A percentile compares a stretch with the other conserved stretches of the same genome.
Conservation (phyloP, 2,797 vertebrate species). For the Poeciliopsis infans region DNA sequence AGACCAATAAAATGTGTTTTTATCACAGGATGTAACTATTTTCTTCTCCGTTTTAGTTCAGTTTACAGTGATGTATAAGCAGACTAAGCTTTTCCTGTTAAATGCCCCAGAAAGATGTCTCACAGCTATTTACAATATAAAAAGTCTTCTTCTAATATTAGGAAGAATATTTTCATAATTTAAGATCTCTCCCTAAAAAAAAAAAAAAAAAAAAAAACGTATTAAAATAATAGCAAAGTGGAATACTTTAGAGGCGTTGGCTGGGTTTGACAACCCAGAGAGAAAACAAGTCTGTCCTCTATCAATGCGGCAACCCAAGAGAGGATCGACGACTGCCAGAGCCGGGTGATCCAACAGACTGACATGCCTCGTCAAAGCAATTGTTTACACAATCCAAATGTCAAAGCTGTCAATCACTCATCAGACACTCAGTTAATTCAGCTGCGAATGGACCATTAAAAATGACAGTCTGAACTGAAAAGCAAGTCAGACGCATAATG, state of each 20-base stretch:
- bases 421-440: slow-evolving; percentile 59
- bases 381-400: slow-evolving; percentile 67
- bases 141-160: not conserved
- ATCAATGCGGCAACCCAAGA: slow-evolving; percentile 36
- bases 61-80: not conserved
- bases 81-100: not conserved
- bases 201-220: not conserved
- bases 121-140: not conserved
- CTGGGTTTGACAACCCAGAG: slow-evolving; percentile 28
- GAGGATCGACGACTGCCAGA: slow-evolving; percentile 38
- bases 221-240: not conserved
- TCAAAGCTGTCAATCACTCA: slow-evolving; percentile 72
- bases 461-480: slow-evolving; percentile 64
- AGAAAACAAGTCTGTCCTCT: slow-evolving; percentile 21
- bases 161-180: not conserved
- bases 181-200: not conserved
- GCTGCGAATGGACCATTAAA: slow-evolving; percentile 71
- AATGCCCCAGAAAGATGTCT: not conserved
- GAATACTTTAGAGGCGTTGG: slow-evolving; percentile 13
- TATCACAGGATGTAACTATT: not conserved
- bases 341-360: slow-evolving; percentile 56
- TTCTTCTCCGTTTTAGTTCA: not conserved
- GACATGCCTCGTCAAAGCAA: slow-evolving; percentile 56
- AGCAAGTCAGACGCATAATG: slow-evolving; percentile 58
- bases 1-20: not conserved